These are phyloP conservation scores for Cordilura impudica DNA, from an alignment of 2,888 invertebrate species.

Conservation along the genomic window DNA sequence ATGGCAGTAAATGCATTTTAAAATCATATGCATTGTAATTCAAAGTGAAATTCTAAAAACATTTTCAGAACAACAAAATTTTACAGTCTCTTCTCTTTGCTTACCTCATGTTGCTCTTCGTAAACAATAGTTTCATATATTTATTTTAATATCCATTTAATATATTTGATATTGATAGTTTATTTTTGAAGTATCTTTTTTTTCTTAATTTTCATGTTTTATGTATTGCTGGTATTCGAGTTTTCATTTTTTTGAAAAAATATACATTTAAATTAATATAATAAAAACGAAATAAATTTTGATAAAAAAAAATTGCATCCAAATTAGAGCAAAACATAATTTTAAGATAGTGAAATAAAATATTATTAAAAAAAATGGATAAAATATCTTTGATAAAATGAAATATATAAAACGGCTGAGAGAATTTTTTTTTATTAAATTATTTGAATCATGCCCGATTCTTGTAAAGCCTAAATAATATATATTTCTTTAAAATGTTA, in stretches of 20 bases:
- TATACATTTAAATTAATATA: constrained; percentile 53
- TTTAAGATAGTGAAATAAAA: background rate
- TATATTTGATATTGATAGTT: constrained; percentile 61
- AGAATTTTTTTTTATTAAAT: background rate
- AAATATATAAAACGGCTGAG: background rate
- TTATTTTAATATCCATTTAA: constrained; percentile 62
- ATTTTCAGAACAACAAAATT: too few species aligned
- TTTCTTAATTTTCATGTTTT: constrained; percentile 22
- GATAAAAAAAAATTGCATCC: constrained; percentile 22
- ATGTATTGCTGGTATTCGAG: constrained; percentile 44
- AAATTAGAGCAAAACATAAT: background rate
- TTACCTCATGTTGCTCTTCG: too few species aligned
- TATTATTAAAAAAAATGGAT: constrained; percentile 8
- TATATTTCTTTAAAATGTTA: background rate
- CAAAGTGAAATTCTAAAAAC: too few species aligned
- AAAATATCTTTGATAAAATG: constrained; percentile 4
- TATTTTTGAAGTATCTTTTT: constrained; percentile 42
- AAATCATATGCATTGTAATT: too few species aligned
- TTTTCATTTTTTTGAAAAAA: constrained; percentile 19
- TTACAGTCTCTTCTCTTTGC: too few species aligned
- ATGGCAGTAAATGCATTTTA: too few species aligned
- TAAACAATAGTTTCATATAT: constrained; percentile 33
- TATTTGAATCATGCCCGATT: background rate
- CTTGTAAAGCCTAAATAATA: background rate
- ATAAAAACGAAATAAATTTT: constrained; percentile 47